These are phyloP conservation scores for Lindbergichthys nudifrons DNA, from an alignment of 2,797 vertebrate species.

Conservation along the genomic window DNA sequence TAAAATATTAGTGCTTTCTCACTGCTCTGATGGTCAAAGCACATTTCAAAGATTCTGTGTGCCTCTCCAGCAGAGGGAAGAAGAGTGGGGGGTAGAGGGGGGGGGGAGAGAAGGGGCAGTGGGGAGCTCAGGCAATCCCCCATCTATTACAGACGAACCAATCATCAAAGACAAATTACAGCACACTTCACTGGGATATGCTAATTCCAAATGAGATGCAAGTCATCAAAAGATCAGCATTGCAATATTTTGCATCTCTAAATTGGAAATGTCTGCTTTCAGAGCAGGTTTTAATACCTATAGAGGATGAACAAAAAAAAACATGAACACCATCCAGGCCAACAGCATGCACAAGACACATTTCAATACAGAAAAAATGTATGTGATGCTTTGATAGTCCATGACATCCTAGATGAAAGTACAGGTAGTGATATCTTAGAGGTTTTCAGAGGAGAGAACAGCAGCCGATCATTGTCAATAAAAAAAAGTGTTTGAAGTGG, in stretches of 20 bases:
- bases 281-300: conserved; percentile 77
- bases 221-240: conserved; percentile 87
- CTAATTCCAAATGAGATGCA: conserved; percentile 86
- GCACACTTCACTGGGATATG: conserved; percentile 86
- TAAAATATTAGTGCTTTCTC: conserved; percentile 83
- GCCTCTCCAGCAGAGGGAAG: conserved; percentile 68
- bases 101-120: conserved; percentile 56
- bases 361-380: conserved; percentile 7
- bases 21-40: conserved; percentile 83
- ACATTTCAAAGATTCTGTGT: conserved; percentile 81
- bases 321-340: conserved; percentile 26
- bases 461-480: background rate
- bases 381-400: background rate
- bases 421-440: background rate
- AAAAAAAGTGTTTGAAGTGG: background rate
- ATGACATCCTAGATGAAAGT: background rate
- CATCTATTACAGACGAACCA: conserved; percentile 85
- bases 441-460: conserved; percentile 6
- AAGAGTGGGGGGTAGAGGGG: conserved; percentile 27
- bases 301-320: conserved; percentile 48
- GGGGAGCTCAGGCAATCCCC: conserved; percentile 78
- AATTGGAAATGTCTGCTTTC: conserved; percentile 83
- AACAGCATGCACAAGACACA: conserved; percentile 23
- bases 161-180: conserved; percentile 89
- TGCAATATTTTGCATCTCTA: conserved; percentile 84